Conservation (phyloP, 2,888 invertebrate genomes). For the Heterodera filipjevi region DNA sequence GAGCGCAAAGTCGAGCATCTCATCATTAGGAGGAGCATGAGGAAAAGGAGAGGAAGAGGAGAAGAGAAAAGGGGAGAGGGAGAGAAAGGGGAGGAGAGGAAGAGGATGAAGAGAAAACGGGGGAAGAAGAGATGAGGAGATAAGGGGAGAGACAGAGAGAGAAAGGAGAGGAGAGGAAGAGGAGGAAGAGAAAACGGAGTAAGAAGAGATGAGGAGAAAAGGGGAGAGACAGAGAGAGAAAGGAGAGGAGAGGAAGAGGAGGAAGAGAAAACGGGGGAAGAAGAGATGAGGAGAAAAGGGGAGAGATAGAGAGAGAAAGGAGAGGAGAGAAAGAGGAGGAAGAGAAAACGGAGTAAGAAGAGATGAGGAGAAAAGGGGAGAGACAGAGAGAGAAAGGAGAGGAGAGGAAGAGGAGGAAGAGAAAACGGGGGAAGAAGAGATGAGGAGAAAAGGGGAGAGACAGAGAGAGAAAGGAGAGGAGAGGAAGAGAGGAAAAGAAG, state of each 20-base stretch:
- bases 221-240: no score
- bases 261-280: no score
- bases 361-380: background rate
- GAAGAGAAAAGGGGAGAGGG: background rate
- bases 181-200: no score
- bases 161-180: no score
- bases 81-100: background rate
- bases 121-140: no score
- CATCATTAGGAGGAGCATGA: background rate
- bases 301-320: background rate
- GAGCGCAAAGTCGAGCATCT: slow-evolving; percentile 1
- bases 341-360: background rate
- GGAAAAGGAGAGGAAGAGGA: background rate
- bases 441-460: background rate
- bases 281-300: no score
- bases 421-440: background rate
- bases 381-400: background rate
- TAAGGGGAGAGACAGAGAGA: no score
- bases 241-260: no score
- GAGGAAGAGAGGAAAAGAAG: background rate
- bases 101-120: background rate
- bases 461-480: background rate
- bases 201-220: no score
- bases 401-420: background rate
- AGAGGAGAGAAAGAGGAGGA: background rate